phyloP scores from a whole-genome alignment of 2,113 vertebrate genomes.

The Pomatostomus ruficeps region DNA sequence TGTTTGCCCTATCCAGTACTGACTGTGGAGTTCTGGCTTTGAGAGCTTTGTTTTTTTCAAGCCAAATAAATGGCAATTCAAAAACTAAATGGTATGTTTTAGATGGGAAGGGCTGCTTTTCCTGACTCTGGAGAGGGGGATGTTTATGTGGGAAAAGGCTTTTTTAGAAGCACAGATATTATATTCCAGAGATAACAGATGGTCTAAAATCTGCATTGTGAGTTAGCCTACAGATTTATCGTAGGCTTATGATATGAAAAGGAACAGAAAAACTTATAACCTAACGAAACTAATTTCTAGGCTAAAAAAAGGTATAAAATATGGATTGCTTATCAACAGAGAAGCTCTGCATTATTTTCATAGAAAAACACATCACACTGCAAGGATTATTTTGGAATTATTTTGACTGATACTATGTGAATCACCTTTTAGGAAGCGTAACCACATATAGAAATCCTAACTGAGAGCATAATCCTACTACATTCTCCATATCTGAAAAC shows the following conservation, averaged over 20 bases:
- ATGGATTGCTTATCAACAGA: neutral
- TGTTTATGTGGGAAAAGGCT: conserved; percentile 1
- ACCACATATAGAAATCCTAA: neutral
- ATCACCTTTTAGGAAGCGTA: neutral
- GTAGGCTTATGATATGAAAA: neutral
- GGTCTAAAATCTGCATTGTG: conserved; percentile 10
- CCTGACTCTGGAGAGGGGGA: neutral
- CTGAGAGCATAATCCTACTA: neutral
- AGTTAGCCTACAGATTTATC: conserved; percentile 17
- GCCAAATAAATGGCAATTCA: neutral
- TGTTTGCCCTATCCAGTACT: neutral
- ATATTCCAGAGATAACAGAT: conserved; percentile 33
- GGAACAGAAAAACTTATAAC: neutral
- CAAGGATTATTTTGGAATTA: neutral
- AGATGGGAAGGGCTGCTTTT: neutral
- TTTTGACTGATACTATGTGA: neutral
- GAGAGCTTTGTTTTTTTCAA: neutral
- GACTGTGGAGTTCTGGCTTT: accelerated
- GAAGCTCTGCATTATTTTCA: neutral
- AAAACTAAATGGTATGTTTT: neutral
- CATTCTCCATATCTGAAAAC: neutral
- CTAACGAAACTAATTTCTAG: neutral
- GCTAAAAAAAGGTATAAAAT: neutral
- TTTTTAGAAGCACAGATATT: conserved; percentile 34
- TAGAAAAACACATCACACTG: neutral